phyloP scores from a whole-genome alignment of 2,797 vertebrate species.

The Notamacropus eugenii region DNA sequence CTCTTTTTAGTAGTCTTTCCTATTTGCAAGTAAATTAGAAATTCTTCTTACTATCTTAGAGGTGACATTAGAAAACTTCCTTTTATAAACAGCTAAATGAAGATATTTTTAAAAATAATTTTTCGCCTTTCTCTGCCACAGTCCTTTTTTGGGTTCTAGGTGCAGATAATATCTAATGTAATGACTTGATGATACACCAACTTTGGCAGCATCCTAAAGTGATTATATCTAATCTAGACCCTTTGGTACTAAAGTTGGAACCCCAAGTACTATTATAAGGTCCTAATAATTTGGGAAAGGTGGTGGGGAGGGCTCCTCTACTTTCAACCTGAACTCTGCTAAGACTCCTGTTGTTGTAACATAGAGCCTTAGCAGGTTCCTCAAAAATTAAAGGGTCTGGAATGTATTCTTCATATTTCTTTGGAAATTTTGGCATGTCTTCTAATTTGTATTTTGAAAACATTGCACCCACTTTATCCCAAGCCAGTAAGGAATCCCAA shows the following conservation, averaged over 20 bases:
- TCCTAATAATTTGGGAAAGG: too few relatives aligned
- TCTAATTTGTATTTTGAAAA: background rate
- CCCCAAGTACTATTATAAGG: too few relatives aligned
- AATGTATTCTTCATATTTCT: background rate
- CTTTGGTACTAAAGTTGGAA: too few relatives aligned
- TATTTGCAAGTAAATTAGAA: conserved; percentile 51
- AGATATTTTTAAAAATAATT: conserved; percentile 41
- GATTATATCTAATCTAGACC: conserved; percentile 25
- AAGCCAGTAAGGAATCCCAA: background rate
- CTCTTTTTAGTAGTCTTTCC: conserved; percentile 52
- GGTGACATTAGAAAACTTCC: conserved; percentile 41
- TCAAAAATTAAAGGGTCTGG: background rate
- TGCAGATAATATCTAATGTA: conserved; percentile 31
- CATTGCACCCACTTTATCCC: background rate
- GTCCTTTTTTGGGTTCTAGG: conserved; percentile 34
- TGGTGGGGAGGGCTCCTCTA: too few relatives aligned
- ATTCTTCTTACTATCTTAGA: conserved; percentile 53
- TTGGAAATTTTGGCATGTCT: background rate
- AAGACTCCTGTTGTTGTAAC: background rate
- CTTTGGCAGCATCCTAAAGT: conserved; percentile 50
- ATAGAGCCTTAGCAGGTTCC: background rate
- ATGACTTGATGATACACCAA: conserved; percentile 31
- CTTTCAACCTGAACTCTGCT: too few relatives aligned
- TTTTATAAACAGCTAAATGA: conserved; percentile 25
- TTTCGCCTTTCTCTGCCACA: conserved; percentile 27